Conservation (phyloP, 2,113 vertebrate genomes). For the Cheirogaleus medius region DNA sequence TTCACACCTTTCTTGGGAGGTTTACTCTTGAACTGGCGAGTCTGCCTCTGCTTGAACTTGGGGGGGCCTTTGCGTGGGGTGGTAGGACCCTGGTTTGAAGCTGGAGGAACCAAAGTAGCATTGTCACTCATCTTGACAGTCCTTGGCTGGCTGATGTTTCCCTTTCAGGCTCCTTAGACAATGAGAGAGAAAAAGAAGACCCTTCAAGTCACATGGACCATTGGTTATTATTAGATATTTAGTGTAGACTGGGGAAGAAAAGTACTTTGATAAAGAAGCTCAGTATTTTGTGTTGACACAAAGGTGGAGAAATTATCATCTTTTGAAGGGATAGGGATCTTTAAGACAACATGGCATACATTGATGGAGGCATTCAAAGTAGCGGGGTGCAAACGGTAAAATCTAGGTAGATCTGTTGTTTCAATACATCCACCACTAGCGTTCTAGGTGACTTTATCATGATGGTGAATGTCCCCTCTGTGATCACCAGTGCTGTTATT, state of each 20-base stretch:
- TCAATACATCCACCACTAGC: background rate
- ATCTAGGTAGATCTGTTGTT: background rate
- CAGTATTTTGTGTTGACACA: background rate
- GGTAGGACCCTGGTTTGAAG: conserved; percentile 83
- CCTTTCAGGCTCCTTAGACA: conserved; percentile 55
- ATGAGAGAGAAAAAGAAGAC: background rate
- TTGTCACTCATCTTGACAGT: conserved; percentile 81
- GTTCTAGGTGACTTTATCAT: background rate
- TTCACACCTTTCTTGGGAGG: conserved; percentile 97
- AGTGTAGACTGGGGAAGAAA: background rate
- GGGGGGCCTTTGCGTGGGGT: conserved; percentile 96
- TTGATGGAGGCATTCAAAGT: background rate
- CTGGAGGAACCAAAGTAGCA: conserved; percentile 76
- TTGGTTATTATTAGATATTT: background rate
- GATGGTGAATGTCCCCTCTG: background rate
- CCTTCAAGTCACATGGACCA: background rate
- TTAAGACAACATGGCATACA: background rate
- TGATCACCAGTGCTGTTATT: background rate
- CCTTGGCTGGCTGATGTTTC: background rate
- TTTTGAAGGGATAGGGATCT: background rate
- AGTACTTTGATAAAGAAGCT: background rate
- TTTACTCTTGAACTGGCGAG: conserved; percentile 98
- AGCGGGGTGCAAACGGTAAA: background rate
- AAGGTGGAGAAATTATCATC: background rate
- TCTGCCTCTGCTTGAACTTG: conserved; percentile 98